These are phyloP conservation scores for Stenolophus ochropezus DNA, from an alignment of 2,888 invertebrate genomes.

Conservation along the genomic window DNA sequence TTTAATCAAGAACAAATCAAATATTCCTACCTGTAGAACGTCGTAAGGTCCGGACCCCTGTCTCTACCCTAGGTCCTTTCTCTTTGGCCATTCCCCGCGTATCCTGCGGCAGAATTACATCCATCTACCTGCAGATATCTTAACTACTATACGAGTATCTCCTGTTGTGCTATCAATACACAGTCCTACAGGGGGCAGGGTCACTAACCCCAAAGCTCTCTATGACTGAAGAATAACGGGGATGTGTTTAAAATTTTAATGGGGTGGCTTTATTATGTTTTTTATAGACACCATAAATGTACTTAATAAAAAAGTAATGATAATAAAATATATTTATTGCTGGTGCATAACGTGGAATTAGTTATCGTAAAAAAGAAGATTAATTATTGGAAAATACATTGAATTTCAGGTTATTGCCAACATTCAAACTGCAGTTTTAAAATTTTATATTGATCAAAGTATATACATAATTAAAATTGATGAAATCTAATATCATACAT, in stretches of 20 bases:
- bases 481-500: too few species aligned
- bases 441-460: too few species aligned
- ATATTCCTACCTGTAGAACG: neutral
- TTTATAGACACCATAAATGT: constrained; percentile 13
- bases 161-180: constrained; percentile 12
- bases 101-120: neutral
- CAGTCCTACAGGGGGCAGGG: neutral
- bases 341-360: constrained; percentile 3
- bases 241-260: constrained; percentile 39
- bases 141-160: neutral
- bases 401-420: neutral
- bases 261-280: constrained; percentile 24
- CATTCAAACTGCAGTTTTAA: too few species aligned
- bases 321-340: constrained; percentile 39
- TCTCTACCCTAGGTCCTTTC: neutral
- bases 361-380: neutral
- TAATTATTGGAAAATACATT: neutral
- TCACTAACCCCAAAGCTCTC: neutral
- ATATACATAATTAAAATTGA: too few species aligned
- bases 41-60: too few species aligned
- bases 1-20: neutral
- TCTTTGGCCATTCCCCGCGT: neutral
- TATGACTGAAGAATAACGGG: constrained; percentile 33
- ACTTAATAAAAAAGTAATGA: constrained; percentile 24
- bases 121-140: neutral